Conservation (phyloP, 1,140 invertebrate genomes). For the Chironomus striatipennis region DNA sequence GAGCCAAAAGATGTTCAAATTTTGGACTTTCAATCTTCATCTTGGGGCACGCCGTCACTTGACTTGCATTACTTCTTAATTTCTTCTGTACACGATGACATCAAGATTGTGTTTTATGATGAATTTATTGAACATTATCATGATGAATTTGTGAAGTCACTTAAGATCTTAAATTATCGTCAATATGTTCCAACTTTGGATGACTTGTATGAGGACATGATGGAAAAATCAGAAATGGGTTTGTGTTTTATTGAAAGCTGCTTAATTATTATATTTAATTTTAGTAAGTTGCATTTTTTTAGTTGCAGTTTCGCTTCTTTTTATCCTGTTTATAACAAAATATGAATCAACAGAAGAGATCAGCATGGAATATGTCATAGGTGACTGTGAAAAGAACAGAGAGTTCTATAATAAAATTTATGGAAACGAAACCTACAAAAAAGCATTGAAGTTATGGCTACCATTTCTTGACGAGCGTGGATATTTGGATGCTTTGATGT, state of each 20-base stretch:
- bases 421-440: not conserved
- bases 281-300: not conserved
- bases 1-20: conserved; percentile 33
- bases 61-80: not conserved
- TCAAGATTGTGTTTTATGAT: not conserved
- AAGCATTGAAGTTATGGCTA: not conserved
- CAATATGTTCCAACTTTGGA: not conserved
- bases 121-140: not conserved
- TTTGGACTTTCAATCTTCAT: not conserved
- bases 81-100: not conserved
- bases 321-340: not conserved
- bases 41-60: not conserved
- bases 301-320: not conserved
- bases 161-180: not conserved
- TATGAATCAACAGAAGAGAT: not conserved
- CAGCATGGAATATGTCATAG: not conserved
- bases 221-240: not conserved
- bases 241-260: no score
- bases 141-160: not conserved
- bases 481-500: not conserved
- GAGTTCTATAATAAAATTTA: not conserved
- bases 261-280: no score
- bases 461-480: not conserved
- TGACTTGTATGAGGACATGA: not conserved
- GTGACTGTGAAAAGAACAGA: not conserved